Conservation (phyloP, 2,113 vertebrate species). For the Indicator indicator region DNA sequence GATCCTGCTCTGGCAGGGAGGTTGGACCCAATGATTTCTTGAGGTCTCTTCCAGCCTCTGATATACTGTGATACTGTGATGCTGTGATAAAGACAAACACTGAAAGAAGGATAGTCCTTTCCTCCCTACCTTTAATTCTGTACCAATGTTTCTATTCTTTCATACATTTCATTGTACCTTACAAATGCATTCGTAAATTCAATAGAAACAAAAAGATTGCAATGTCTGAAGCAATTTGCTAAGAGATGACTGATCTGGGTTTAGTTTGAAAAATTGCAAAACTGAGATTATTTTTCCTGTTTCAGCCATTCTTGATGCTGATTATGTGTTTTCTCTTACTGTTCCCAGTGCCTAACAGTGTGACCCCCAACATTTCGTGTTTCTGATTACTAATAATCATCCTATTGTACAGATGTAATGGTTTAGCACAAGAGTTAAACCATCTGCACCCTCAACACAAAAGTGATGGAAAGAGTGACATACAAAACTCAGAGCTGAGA, state of each 20-base stretch:
- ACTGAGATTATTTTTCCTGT: neutral
- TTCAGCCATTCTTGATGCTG: neutral
- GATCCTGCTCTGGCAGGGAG: too few relatives aligned
- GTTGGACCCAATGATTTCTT: too few relatives aligned
- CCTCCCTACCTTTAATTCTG: neutral
- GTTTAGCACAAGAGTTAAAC: too few relatives aligned
- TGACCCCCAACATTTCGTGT: fast-evolving
- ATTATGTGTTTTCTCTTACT: neutral
- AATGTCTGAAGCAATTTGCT: neutral
- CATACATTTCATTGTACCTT: neutral
- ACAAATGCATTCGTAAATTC: neutral
- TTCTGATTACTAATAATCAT: neutral
- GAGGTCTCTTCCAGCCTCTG: too few relatives aligned
- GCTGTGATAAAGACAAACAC: neutral
- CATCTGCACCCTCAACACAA: too few relatives aligned
- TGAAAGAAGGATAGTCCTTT: neutral
- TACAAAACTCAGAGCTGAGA: too few relatives aligned
- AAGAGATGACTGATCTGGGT: neutral
- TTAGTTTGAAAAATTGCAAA: neutral
- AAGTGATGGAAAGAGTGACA: too few relatives aligned
- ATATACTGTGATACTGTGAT: too few relatives aligned
- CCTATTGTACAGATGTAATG: too few relatives aligned
- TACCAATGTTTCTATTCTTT: neutral
- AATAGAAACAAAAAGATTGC: neutral
- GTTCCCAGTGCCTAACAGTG: neutral